Conservation (phyloP, 1,140 invertebrate genomes). For the Sitophilus oryzae region DNA sequence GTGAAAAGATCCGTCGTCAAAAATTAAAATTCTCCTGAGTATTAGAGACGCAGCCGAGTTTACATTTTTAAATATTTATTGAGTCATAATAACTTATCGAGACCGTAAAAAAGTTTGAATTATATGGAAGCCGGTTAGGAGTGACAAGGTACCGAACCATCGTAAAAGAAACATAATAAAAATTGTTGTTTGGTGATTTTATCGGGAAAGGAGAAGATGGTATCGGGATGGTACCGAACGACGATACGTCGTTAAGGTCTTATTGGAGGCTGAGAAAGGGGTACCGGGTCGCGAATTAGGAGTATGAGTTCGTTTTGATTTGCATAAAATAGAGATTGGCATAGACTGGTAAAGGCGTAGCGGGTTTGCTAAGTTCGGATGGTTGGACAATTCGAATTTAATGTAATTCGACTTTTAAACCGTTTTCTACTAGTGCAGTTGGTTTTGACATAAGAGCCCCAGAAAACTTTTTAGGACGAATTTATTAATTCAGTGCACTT, state of each 20-base stretch:
- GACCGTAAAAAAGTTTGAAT: slow-evolving; percentile 33
- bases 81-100: slow-evolving; percentile 36
- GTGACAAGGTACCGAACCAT: slow-evolving; percentile 7
- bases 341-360: no score
- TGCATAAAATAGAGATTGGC: neutral
- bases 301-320: neutral
- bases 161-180: slow-evolving; percentile 7
- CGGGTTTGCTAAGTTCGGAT: no score
- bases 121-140: slow-evolving; percentile 13
- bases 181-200: slow-evolving; percentile 8
- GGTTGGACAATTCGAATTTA: no score
- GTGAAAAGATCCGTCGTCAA: neutral
- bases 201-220: no score
- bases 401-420: no score
- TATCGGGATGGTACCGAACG: neutral
- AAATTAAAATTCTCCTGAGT: slow-evolving; percentile 34
- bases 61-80: slow-evolving; percentile 34
- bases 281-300: neutral
- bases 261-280: neutral
- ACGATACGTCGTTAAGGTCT: neutral
- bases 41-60: slow-evolving; percentile 26
- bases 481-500: no score
- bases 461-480: no score
- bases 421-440: no score
- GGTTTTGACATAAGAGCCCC: no score